A percentile compares a stretch with the other conserved stretches of the same genome.
Evolutionary conservation across 2,888 invertebrate genomes (phyloP).

Genomic region (Argyresthia goedartella): DNA sequence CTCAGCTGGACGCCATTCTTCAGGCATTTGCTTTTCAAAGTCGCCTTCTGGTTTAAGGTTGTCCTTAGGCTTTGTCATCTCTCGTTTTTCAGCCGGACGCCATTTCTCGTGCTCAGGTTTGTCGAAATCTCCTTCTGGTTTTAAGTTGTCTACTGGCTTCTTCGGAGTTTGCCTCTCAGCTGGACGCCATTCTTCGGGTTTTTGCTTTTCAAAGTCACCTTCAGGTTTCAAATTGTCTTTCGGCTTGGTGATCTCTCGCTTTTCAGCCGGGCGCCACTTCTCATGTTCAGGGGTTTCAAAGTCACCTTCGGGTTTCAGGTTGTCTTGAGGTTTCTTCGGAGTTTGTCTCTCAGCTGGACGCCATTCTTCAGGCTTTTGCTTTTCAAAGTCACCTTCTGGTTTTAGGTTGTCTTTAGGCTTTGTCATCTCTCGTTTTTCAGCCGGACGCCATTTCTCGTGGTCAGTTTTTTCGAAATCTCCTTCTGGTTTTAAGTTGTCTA

Average conservation of each 20-base stretch:
- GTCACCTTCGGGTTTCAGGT: conserved; percentile 44
- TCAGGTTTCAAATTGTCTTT: conserved; percentile 64
- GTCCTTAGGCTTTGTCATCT: conserved; percentile 37
- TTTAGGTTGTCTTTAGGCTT: conserved; percentile 61
- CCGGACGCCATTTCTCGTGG: conserved; percentile 45
- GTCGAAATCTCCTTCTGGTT: conserved; percentile 71
- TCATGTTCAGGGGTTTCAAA: conserved; percentile 42
- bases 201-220: conserved; percentile 60
- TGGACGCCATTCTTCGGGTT: conserved; percentile 30
- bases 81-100: conserved; percentile 34
- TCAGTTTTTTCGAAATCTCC: conserved; percentile 64
- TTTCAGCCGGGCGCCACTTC: conserved; percentile 25
- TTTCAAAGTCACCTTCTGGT: conserved; percentile 64
- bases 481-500: conserved; percentile 60
- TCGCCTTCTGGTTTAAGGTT: conserved; percentile 70
- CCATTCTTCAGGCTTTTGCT: conserved; percentile 35
- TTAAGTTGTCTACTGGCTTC: conserved; percentile 46
- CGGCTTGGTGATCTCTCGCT: conserved; percentile 27
- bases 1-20: conserved; percentile 34
- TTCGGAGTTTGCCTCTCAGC: conserved; percentile 26
- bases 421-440: conserved; percentile 43
- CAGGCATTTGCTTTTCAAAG: conserved; percentile 42
- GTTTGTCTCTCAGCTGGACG: conserved; percentile 32
- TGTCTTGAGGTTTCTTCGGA: conserved; percentile 25
- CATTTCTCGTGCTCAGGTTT: conserved; percentile 30